phyloP scores from a whole-genome alignment of 2,888 invertebrate species.

The Tryphoninae sp. region DNA sequence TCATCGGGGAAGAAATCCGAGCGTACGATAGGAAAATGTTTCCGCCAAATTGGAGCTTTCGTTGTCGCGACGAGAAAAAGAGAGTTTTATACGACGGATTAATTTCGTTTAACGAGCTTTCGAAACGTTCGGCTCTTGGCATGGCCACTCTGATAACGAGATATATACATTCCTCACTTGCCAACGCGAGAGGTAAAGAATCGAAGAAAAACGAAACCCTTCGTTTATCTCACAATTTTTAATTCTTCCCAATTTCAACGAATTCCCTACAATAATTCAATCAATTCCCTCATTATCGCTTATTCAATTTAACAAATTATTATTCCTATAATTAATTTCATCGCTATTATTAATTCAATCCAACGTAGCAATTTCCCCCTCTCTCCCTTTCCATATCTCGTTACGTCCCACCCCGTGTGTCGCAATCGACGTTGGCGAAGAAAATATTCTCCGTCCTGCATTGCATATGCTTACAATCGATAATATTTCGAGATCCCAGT shows the following conservation, averaged over 20 bases:
- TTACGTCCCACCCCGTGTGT: background rate
- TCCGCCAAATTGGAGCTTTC: background rate
- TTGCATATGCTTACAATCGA: constrained; percentile 11
- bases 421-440: constrained; percentile 32
- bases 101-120: constrained; percentile 52
- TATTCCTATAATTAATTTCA: background rate
- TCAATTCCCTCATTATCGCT: background rate
- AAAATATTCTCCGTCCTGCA: constrained; percentile 6
- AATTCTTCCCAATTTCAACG: background rate
- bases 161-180: background rate
- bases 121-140: constrained; percentile 22
- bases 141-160: constrained; percentile 18
- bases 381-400: background rate
- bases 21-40: background rate
- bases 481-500: background rate
- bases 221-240: constrained; percentile 9
- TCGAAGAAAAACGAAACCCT: background rate
- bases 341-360: background rate
- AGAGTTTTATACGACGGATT: constrained; percentile 41
- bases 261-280: background rate
- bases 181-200: background rate
- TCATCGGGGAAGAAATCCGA: background rate
- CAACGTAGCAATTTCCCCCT: background rate
- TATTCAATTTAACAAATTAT: constrained; percentile 1
- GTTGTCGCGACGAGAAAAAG: background rate